These are phyloP conservation scores for Dinoponera quadriceps DNA, from an alignment of 1,140 invertebrate genomes.

Conservation along the genomic window DNA sequence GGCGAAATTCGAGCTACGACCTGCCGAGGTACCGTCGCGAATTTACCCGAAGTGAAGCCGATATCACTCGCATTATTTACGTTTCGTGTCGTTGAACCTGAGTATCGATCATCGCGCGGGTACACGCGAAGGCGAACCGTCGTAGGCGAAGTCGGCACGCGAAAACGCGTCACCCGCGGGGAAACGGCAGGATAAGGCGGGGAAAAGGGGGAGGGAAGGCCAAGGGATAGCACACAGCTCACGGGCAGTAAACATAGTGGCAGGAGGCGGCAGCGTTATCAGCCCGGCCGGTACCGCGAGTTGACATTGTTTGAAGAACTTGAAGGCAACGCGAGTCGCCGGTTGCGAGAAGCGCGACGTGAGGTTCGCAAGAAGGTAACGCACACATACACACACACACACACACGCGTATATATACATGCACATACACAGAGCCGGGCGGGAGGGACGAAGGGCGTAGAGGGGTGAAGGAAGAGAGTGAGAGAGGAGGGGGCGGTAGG, in stretches of 20 bases:
- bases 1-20: no score
- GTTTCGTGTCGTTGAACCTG: background rate
- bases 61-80: background rate
- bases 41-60: background rate
- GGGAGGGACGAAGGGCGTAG: slow-evolving; percentile 30
- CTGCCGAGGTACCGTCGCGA: background rate
- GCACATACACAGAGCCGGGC: background rate
- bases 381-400: background rate
- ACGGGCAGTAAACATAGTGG: slow-evolving; percentile 55
- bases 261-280: slow-evolving; percentile 73
- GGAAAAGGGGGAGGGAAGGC: background rate
- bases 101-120: background rate
- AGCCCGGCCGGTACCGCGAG: slow-evolving; percentile 62
- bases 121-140: background rate
- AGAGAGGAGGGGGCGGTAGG: slow-evolving; percentile 72
- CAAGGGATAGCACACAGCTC: slow-evolving; percentile 48
- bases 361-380: slow-evolving; percentile 71
- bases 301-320: slow-evolving; percentile 81
- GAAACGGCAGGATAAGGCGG: background rate
- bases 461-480: slow-evolving; percentile 61
- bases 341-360: slow-evolving; percentile 60
- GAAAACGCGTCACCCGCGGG: slow-evolving; percentile 28
- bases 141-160: background rate
- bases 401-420: no score
- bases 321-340: slow-evolving; percentile 65